Evolutionary conservation across 2,888 invertebrate genomes (phyloP).

Genomic region (Hesperia comma): DNA sequence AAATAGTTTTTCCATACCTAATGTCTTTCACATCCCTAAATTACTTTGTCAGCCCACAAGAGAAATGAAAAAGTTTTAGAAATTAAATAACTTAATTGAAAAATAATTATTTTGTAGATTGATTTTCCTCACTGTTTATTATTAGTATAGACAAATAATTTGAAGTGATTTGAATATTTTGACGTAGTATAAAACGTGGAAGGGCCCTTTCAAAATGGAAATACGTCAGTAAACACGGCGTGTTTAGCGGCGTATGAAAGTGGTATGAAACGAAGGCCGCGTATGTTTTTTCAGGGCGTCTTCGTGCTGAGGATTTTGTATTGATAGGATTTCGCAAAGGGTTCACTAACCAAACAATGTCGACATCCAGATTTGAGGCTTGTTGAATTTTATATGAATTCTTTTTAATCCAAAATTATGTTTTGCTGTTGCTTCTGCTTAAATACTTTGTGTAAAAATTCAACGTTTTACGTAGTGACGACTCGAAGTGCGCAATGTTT

Average conservation of each 20-base stretch:
- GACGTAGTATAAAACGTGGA: background rate
- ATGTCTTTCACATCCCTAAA: no score
- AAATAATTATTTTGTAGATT: no score
- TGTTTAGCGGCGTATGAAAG: constrained; percentile 46
- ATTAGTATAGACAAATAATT: background rate
- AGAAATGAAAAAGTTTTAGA: no score
- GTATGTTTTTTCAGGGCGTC: constrained; percentile 22
- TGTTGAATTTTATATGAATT: constrained; percentile 4
- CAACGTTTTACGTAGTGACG: background rate
- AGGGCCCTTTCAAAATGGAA: constrained; percentile 41
- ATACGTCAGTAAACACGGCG: constrained; percentile 46
- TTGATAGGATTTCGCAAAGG: constrained; percentile 33
- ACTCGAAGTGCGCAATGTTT: no score
- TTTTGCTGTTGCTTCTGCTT: background rate
- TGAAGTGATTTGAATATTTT: background rate
- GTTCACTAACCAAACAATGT: constrained; percentile 30
- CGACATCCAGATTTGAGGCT: constrained; percentile 23
- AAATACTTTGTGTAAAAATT: background rate
- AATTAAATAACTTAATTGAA: no score
- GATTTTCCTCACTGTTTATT: background rate
- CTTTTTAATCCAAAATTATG: background rate
- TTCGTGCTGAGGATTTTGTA: constrained; percentile 16
- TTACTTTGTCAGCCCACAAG: no score
- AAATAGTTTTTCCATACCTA: no score
- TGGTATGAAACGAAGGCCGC: constrained; percentile 41